Conservation (phyloP, 2,797 vertebrate genomes). For the Brachyalestes nurse region DNA sequence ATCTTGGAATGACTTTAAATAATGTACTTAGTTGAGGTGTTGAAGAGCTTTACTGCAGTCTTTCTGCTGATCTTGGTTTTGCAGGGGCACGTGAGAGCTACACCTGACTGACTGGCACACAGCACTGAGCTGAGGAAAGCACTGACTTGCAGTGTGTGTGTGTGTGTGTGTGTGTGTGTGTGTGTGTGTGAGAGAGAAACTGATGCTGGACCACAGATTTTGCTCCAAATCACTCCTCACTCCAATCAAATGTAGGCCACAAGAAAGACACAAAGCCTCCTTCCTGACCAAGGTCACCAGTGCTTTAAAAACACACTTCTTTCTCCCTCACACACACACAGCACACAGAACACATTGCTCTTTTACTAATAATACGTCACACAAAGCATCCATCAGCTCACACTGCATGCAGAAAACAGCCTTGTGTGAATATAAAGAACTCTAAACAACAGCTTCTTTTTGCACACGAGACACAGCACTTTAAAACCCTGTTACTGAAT, state of each 20-base stretch:
- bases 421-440: neutral
- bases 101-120: slow-evolving; percentile 54
- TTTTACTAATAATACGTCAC: neutral
- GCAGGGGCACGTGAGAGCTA: slow-evolving; percentile 21
- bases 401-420: neutral
- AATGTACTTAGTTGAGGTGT: neutral
- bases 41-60: neutral
- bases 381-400: slow-evolving; percentile 2
- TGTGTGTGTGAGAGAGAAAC: neutral
- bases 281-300: slow-evolving; percentile 5
- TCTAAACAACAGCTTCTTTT: neutral
- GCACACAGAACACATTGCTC: neutral
- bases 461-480: neutral
- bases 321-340: slow-evolving; percentile 16
- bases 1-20: neutral
- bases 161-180: slow-evolving; percentile 18
- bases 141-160: neutral
- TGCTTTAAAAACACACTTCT: slow-evolving; percentile 17
- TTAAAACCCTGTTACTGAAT: neutral
- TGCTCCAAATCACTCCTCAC: slow-evolving; percentile 19
- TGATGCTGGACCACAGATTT: slow-evolving; percentile 25
- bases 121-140: neutral
- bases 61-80: neutral
- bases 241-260: slow-evolving; percentile 55
- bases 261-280: slow-evolving; percentile 27